Evolutionary conservation across 2,797 vertebrate genomes (phyloP).

Genomic region (Spizella passerina): DNA sequence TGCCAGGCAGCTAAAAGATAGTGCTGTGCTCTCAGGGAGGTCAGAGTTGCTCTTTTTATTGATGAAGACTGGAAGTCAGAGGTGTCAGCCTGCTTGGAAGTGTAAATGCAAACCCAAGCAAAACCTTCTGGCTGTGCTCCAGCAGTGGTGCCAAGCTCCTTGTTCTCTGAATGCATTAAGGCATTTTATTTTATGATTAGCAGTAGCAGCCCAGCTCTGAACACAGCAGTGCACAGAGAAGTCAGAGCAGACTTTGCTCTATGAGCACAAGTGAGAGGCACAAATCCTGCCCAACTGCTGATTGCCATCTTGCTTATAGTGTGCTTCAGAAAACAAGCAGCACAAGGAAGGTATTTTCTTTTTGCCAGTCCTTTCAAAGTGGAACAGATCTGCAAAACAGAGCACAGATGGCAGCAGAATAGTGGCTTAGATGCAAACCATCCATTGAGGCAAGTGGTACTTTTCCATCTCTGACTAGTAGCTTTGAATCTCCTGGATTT

Average conservation of each 20-base stretch:
- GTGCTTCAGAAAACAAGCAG: neutral
- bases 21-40: neutral
- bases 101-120: neutral
- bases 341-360: slow-evolving; percentile 46
- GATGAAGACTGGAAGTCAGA: neutral
- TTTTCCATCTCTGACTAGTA: neutral
- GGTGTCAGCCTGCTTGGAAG: slow-evolving; percentile 25
- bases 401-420: slow-evolving; percentile 25
- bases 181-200: neutral
- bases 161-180: neutral
- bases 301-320: neutral
- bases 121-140: neutral
- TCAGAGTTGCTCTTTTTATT: slow-evolving; percentile 22
- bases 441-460: neutral
- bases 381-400: neutral
- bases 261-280: neutral
- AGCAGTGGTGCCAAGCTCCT: neutral
- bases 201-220: neutral
- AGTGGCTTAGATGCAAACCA: slow-evolving; percentile 1
- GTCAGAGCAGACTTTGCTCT: neutral
- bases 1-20: slow-evolving; percentile 10
- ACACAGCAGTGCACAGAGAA: rapidly evolving
- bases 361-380: neutral
- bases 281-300: neutral
- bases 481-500: neutral